Conservation (phyloP, 2,888 invertebrate genomes). For the Drosophila neonasuta region DNA sequence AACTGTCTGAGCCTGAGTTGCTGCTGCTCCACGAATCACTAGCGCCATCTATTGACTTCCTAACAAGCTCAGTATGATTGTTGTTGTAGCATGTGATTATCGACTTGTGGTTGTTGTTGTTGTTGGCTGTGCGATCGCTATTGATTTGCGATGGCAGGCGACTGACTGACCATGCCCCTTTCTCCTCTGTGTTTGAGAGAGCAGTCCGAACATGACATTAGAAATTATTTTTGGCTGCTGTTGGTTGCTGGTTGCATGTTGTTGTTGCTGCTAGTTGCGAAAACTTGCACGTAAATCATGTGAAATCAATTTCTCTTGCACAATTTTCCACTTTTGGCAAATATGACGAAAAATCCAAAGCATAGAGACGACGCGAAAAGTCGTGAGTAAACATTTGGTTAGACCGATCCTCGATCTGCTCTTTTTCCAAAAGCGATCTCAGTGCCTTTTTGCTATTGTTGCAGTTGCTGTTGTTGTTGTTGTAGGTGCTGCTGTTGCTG, state of each 20-base stretch:
- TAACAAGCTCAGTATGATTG: conserved; percentile 41
- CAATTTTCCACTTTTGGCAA: conserved; percentile 75
- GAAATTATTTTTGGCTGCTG: conserved; percentile 65
- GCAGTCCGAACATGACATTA: conserved; percentile 73
- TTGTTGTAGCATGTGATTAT: conserved; percentile 65
- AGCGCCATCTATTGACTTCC: conserved; percentile 48
- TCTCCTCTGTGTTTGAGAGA: conserved; percentile 18
- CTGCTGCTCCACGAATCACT: conserved; percentile 21
- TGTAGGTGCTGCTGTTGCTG: conserved; percentile 40
- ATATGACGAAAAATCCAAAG: conserved; percentile 70
- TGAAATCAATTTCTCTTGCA: conserved; percentile 79
- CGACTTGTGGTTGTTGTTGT: conserved; percentile 43
- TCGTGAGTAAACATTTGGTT: conserved; percentile 75
- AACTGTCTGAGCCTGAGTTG: conserved; percentile 5
- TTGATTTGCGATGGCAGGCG: conserved; percentile 70
- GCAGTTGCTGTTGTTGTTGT: conserved; percentile 27
- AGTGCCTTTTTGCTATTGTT: conserved; percentile 39
- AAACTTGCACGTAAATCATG: conserved; percentile 79
- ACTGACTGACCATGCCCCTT: conserved; percentile 36
- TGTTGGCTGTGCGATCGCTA: conserved; percentile 36
- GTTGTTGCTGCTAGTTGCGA: conserved; percentile 19
- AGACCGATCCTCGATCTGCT: conserved; percentile 42
- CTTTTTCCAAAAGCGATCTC: conserved; percentile 30
- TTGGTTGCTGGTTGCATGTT: conserved; percentile 25
- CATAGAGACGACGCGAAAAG: conserved; percentile 50